These are phyloP conservation scores for Aethes cnicana DNA, from an alignment of 2,888 invertebrate species.

Conservation along the genomic window DNA sequence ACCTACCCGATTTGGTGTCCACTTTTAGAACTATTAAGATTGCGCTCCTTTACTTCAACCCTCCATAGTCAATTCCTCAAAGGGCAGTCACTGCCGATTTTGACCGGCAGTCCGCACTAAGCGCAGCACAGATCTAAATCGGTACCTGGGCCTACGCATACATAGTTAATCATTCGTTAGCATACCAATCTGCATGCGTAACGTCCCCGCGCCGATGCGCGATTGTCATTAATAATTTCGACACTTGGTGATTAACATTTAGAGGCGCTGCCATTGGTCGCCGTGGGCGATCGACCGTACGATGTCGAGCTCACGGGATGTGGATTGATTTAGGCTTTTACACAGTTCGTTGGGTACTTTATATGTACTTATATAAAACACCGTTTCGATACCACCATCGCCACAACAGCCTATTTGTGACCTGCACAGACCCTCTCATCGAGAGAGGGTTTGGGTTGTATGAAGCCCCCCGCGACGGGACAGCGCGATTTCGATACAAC, in stretches of 20 bases:
- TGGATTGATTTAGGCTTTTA: slow-evolving; percentile 39
- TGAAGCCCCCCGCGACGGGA: too few relatives aligned
- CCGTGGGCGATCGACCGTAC: slow-evolving; percentile 43
- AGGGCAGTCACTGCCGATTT: too few relatives aligned
- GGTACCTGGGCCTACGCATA: slow-evolving; percentile 53
- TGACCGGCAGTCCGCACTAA: slow-evolving; percentile 5
- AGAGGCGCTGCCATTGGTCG: slow-evolving; percentile 59
- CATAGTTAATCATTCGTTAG: slow-evolving; percentile 79
- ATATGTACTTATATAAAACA: too few relatives aligned
- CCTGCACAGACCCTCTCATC: too few relatives aligned
- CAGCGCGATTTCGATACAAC: too few relatives aligned
- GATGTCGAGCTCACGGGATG: slow-evolving; percentile 25
- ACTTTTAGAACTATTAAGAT: too few relatives aligned
- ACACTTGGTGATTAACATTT: slow-evolving; percentile 78
- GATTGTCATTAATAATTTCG: slow-evolving; percentile 79
- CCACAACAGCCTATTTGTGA: too few relatives aligned
- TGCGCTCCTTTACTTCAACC: too few relatives aligned
- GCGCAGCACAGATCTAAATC: slow-evolving; percentile 38
- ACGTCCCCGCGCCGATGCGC: slow-evolving; percentile 59
- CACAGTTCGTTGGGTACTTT: slow-evolving; percentile 30
- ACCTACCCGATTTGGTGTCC: too few relatives aligned
- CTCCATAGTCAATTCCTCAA: too few relatives aligned
- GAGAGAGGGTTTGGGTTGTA: too few relatives aligned
- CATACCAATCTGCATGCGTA: slow-evolving; percentile 80
- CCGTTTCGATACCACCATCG: too few relatives aligned